Evolutionary conservation across 1,140 invertebrate genomes (phyloP), one percentile per base, ranked within the genome.

Genomic region (Yoshiicerus persimilis): DNA sequence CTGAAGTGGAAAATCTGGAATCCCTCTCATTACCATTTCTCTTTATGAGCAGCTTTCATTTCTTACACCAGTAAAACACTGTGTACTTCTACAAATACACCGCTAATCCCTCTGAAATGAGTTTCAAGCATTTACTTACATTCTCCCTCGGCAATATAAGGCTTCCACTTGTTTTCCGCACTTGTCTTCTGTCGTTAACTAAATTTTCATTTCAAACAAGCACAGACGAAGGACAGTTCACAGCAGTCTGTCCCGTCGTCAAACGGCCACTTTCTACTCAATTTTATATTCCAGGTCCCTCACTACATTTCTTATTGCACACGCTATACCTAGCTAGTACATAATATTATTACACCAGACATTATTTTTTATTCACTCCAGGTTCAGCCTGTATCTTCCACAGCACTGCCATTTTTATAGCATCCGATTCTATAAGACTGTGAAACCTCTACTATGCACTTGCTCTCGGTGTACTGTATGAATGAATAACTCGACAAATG

Each of bases 21-120:
- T 80, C 75, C 32, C 32, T 38, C 75, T 80, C 75, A 80, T 80
- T 80, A 80, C 75, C 75, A 80, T 80, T 80, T 80, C 34, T 80
- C 75, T 80, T 80, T 80, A 80, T 80, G 75, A 36, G 34, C 34
- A 80, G 32, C 75, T 80, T 16, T 56, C 47, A 56, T 56, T 56
- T 80, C 75, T 34, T 80, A n/a, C 34, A 80, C 30, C 20, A 80
- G 75, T 34, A 80, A 80, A 80, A 80, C 16, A 20, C n/a, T 38
- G 32, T 80, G 30, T 80, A 36, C 30, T 36, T 32, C 75, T 38
- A n/a, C 47, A 56, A 56, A 56, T 56, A 80, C 32, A n/a, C 32
- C 20, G 75, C 16, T 80, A 80, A 80, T 80, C 75, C 75, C 38
- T 80, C 34, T 32, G 30, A 80, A 80, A 80, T 80, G 75, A 80